Evolutionary conservation across 2,888 invertebrate species (phyloP).

Genomic region (Dryococelus australis): DNA sequence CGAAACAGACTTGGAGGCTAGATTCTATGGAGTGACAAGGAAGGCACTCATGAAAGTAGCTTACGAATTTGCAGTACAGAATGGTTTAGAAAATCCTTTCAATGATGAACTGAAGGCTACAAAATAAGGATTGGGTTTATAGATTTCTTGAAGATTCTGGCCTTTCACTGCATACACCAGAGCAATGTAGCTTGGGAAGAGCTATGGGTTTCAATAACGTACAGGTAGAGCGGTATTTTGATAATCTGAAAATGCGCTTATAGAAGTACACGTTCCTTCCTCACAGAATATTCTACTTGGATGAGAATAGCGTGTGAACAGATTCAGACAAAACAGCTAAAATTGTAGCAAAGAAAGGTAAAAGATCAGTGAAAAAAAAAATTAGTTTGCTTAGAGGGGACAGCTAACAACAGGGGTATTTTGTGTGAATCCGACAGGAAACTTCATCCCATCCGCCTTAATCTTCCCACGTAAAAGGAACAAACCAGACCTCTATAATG

Average conservation of each 20-base stretch:
- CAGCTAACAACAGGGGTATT: not conserved
- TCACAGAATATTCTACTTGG: not conserved
- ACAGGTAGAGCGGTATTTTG: not conserved
- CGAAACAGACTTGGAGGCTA: not conserved
- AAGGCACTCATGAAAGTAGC: no score
- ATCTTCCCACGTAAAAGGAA: constrained; percentile 11
- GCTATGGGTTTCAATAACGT: not conserved
- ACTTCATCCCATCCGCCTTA: not conserved
- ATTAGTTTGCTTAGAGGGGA: not conserved
- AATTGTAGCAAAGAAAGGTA: no score
- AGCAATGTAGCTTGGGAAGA: constrained; percentile 12
- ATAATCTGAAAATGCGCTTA: constrained; percentile 18
- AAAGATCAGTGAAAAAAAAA: not conserved
- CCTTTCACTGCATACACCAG: no score
- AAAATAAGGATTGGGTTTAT: no score
- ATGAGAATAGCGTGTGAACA: no score
- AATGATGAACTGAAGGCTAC: constrained; percentile 4
- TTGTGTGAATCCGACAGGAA: constrained; percentile 8
- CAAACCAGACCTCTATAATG: not conserved
- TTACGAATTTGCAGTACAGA: not conserved
- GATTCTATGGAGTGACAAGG: constrained; percentile 19
- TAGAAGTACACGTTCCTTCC: not conserved
- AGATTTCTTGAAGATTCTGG: no score
- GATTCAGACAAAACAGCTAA: no score
- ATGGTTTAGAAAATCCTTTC: constrained; percentile 6